phyloP scores from a whole-genome alignment of 2,113 vertebrate genomes.

The Sus scrofa region T2T-Sscrofa CM000817.6:162661501-162662000 shows the following conservation, averaged over 20 bases:
- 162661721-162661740: not conserved
- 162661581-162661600: not conserved
- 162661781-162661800: not conserved
- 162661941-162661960: not conserved
- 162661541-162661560: not conserved
- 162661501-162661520: not conserved
- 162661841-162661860: not conserved
- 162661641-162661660: not conserved
- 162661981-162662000: too few species aligned
- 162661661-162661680: not conserved
- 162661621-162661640: not conserved
- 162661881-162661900: not conserved
- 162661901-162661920: not conserved
- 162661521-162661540: not conserved
- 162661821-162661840: not conserved
- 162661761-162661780: not conserved
- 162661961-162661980: not conserved
- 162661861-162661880: not conserved
- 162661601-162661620: not conserved
- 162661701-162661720: rapidly evolving
- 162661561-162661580: not conserved
- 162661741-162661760: not conserved
- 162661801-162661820: not conserved
- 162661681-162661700: not conserved
- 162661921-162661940: too few species aligned